A percentile compares a stretch with the other conserved stretches of the same genome.
phyloP scores from a whole-genome alignment of 2,113 vertebrate genomes.

The Otolemur garnettii region DNA sequence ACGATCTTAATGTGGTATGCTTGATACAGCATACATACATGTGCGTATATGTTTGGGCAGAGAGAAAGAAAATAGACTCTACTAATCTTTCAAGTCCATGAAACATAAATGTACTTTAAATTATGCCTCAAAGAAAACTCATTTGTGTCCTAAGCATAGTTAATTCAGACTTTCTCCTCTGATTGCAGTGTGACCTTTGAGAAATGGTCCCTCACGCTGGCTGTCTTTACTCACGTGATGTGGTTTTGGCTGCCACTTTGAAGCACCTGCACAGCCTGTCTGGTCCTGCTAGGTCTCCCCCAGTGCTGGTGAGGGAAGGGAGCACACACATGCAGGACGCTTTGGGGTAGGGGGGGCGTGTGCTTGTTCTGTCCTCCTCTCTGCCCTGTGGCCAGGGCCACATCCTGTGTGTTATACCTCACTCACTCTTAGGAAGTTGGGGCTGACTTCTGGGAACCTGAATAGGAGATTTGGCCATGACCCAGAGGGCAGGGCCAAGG shows the following conservation, averaged over 20 bases:
- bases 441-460: background rate
- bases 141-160: background rate
- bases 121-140: background rate
- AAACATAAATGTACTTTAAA: background rate
- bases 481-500: background rate
- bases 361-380: background rate
- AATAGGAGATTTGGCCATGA: too few relatives aligned
- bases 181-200: background rate
- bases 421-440: too few relatives aligned
- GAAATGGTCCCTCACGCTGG: background rate
- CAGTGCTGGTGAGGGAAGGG: background rate
- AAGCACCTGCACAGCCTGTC: background rate
- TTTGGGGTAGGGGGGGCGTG: too few relatives aligned
- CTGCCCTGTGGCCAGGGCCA: too few relatives aligned
- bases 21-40: too few relatives aligned
- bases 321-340: fast-evolving
- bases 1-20: background rate
- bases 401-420: fast-evolving
- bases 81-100: background rate
- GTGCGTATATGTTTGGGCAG: background rate
- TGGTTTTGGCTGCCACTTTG: background rate
- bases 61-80: background rate
- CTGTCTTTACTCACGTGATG: background rate
- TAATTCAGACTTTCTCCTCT: background rate
- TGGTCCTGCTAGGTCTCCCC: background rate